These are phyloP conservation scores for Tiliacea aurago DNA, from an alignment of 2,888 invertebrate genomes.

Conservation along the genomic window DNA sequence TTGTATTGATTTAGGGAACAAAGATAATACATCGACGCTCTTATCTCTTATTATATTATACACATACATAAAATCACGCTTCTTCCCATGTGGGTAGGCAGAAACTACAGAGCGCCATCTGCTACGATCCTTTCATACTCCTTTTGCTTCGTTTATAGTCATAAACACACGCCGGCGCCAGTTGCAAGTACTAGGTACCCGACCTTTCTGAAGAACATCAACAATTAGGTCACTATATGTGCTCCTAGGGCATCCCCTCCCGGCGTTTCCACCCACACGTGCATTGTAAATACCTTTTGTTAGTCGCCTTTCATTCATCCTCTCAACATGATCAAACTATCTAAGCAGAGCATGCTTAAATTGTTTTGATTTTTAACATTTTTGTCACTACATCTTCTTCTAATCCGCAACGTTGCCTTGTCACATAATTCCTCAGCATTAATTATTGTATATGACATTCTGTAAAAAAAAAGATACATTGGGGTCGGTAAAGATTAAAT, in stretches of 20 bases:
- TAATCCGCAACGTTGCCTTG: neutral
- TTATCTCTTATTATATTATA: neutral
- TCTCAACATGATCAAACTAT: neutral
- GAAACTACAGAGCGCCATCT: too few relatives aligned
- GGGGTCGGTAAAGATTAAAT: neutral
- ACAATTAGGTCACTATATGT: too few relatives aligned
- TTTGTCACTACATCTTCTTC: too few relatives aligned
- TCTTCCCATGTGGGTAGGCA: neutral
- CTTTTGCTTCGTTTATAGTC: neutral
- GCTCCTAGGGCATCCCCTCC: neutral
- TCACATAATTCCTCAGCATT: neutral
- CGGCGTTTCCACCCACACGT: neutral
- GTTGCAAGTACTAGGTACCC: neutral
- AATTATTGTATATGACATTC: neutral
- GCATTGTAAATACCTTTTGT: neutral
- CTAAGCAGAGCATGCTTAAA: neutral
- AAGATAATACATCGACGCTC: conserved; percentile 14
- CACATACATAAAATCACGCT: neutral
- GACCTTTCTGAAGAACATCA: neutral
- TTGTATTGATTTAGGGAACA: conserved; percentile 25
- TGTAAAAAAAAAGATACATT: conserved; percentile 1
- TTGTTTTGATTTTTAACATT: neutral
- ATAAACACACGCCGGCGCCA: neutral
- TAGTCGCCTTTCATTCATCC: neutral
- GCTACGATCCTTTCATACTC: neutral